These are phyloP conservation scores for Harpagifer antarcticus DNA, from an alignment of 2,797 vertebrate species.

Conservation along the genomic window DNA sequence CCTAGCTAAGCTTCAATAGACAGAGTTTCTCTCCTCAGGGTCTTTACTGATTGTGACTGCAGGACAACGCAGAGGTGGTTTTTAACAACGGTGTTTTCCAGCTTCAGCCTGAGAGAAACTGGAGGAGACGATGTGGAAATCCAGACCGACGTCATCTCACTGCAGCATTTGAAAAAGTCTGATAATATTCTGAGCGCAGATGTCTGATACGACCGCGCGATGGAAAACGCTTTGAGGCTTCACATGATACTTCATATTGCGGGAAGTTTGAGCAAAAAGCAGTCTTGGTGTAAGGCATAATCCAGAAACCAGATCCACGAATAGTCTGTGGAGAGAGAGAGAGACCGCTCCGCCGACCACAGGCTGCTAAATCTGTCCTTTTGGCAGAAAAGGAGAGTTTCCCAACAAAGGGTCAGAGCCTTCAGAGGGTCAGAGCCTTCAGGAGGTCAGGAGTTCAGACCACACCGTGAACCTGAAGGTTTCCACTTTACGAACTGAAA, in stretches of 20 bases:
- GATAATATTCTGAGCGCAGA: not conserved
- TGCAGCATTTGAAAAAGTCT: conserved; percentile 22
- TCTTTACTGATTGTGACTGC: not conserved
- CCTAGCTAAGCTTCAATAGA: not conserved
- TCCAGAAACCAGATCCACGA: conserved; percentile 56
- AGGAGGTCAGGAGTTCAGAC: conserved; percentile 42
- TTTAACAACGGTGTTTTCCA: conserved; percentile 11
- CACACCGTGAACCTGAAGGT: conserved; percentile 10
- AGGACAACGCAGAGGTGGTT: not conserved
- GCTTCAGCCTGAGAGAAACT: conserved; percentile 2
- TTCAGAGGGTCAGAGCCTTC: conserved; percentile 22
- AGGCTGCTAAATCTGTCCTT: conserved; percentile 36
- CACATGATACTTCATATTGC: conserved; percentile 45
- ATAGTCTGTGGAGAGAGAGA: conserved; percentile 44
- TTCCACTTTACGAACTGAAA: not conserved
- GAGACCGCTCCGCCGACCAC: conserved; percentile 22
- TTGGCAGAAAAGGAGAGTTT: conserved; percentile 43
- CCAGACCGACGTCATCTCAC: conserved; percentile 15
- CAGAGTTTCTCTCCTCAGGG: not conserved
- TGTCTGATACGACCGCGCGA: conserved; percentile 9
- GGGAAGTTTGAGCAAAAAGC: conserved; percentile 35
- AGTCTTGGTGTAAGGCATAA: conserved; percentile 44
- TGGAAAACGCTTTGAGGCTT: conserved; percentile 21
- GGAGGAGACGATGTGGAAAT: not conserved
- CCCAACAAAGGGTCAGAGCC: conserved; percentile 17